Evolutionary conservation across 2,888 invertebrate genomes (phyloP), one percentile per base, ranked within the genome.

Genomic region (Coleophora deauratella): DNA sequence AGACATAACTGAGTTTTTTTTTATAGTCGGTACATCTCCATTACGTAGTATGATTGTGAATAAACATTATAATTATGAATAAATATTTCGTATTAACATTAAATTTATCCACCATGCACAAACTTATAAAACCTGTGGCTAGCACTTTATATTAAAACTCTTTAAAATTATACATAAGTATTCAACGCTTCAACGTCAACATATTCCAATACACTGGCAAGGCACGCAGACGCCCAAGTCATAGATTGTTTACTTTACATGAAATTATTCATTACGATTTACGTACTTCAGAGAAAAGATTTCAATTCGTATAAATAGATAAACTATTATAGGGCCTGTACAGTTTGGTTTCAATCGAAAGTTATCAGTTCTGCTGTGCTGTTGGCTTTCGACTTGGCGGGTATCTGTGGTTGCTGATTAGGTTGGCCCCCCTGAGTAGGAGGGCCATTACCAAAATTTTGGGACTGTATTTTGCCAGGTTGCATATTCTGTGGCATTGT

Each of bases 331-430:
- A 32, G 11, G 33, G 13, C 3, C 4, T 41, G 40, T 42, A 35
- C 33, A 34, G 44, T 41, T 21, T 40, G 38, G 30, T 51, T 64
- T 88, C 86, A 94, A 84, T 94, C 94, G 56, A 95, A 95, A 65
- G 91, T 91, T 51, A 95, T 95, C 31, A 95, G 84, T 74, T 94
- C 94, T 11, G 92, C 94, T 2, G 93, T 93, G 45, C 80, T 84
- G 47, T 79, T 84, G 31, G 31, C n/a, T 31, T 31, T 10, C 10
- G 31, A 11, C 10, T 31, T 84, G 1, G 67, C 63, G 0, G 72
- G 64, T 1, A 78, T 69, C 49, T 71, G 81, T 3, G 54, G 50
- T 42, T 68, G 72, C 14, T 53, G 39, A 36, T 47, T 49, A 31
- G 51, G 56, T 28, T 58, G 63, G 2, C 62, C 67, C 21, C 21